These are phyloP conservation scores for Motacilla alba DNA, from an alignment of 2,113 vertebrate genomes.

Conservation along the genomic window DNA sequence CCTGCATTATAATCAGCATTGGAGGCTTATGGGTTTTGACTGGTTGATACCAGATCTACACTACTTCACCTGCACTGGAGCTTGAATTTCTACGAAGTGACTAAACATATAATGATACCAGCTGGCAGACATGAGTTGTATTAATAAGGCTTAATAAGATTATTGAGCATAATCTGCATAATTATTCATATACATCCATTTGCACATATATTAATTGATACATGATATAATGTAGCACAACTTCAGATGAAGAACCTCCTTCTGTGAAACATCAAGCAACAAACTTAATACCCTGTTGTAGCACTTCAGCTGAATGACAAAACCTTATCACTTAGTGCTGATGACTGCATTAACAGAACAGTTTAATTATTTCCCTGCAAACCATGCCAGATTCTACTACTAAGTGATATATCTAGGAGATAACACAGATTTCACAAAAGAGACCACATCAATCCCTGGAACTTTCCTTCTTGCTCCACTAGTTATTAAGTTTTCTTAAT, in stretches of 20 bases:
- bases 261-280: background rate
- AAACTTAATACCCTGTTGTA: background rate
- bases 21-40: background rate
- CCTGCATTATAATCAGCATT: background rate
- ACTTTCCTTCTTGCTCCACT: background rate
- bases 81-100: background rate
- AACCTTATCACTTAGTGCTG: background rate
- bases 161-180: background rate
- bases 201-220: background rate
- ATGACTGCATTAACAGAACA: background rate
- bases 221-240: background rate
- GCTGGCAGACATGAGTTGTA: background rate
- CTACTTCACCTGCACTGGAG: background rate
- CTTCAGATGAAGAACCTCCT: background rate
- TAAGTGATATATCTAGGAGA: background rate
- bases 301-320: background rate
- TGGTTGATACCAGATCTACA: background rate
- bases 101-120: background rate
- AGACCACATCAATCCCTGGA: background rate
- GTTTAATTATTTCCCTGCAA: background rate
- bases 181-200: background rate
- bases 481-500: background rate
- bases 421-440: background rate
- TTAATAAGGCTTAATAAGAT: background rate
- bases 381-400: background rate